Evolutionary conservation across 2,113 vertebrate species (phyloP), one percentile per base, ranked within the genome.

Genomic region (Desmodus rotundus): DNA sequence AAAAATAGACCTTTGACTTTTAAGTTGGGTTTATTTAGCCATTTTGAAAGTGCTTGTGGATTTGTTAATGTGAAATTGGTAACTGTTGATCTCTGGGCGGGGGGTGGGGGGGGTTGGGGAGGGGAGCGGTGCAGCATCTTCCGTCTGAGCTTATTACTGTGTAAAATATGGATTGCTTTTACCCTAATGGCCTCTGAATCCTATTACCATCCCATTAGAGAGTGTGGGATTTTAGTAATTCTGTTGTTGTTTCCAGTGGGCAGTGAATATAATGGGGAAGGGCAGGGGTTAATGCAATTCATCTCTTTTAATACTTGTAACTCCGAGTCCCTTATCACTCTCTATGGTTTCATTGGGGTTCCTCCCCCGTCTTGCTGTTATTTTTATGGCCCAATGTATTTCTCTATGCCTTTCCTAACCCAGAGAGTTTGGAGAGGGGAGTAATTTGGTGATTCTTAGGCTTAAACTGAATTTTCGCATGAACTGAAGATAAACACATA

Each of bases 141-240:
- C 97, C 98, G 97, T 96, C 97, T 96, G 97, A 98, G 98, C 99
- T 98, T 99, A 99, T 99, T 99, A 99, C 98, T 98, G 97, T 98
- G 97, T 98, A 98, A 99, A 99, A 99, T 99, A 99, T 99, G 98
- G 98, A 99, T 99, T 99, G 98, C 97, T 98, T 99, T 99, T 99
- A 99, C 98, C 99, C 98, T 98, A 98, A 98, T 98, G 99, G 98
- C 99, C 98, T 98, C 98, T 98, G 99, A 99, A 98, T 99, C 98
- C 98, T 98, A 99, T 99, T 99, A 99, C 98, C 98, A 99, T 99
- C 98, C 99, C 98, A 99, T 99, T 99, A 99, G 99, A 99, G 98
- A 98, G 98, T 97, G 98, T 98, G 98, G 98, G 98, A 98, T 98
- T 98, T 99, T 98, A 98, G 98, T 98, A 98, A 99, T 99, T 99